A percentile compares a stretch with the other conserved stretches of the same genome.
Conservation (phyloP, 2,113 vertebrate species). For the Hassar affinis region DNA sequence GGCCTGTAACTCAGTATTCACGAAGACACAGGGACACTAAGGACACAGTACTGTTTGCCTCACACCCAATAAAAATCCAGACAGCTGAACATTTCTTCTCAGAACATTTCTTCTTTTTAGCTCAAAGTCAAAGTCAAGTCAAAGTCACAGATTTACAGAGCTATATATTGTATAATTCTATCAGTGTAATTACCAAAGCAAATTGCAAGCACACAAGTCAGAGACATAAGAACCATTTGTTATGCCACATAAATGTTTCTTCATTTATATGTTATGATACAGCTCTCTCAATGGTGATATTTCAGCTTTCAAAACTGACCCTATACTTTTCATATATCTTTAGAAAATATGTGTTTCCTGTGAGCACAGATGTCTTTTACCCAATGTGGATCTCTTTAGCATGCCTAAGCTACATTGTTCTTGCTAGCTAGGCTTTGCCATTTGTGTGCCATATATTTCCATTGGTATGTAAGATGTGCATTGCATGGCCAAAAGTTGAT, state of each 20-base stretch:
- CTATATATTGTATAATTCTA: background rate
- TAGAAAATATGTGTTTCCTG: background rate
- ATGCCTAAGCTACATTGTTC: background rate
- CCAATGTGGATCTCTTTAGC: background rate
- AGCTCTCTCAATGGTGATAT: background rate
- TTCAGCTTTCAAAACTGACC: background rate
- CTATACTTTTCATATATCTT: background rate
- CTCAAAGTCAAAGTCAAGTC: background rate
- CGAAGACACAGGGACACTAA: conserved; percentile 42
- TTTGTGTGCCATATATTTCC: background rate
- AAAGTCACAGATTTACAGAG: background rate
- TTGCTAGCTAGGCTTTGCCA: background rate
- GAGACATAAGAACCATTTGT: background rate
- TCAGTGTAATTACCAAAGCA: too few relatives aligned
- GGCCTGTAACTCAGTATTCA: conserved; percentile 42
- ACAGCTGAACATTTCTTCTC: background rate
- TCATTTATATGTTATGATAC: background rate
- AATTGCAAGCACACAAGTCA: background rate
- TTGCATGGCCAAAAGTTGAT: background rate
- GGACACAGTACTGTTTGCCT: conserved; percentile 31
- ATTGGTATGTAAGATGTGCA: background rate
- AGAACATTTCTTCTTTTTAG: background rate
- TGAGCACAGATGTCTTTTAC: background rate
- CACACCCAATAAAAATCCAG: conserved; percentile 8
- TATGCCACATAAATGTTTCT: background rate